phyloP scores from a whole-genome alignment of 2,113 vertebrate species.

The Paramormyrops kingsleyae region DNA sequence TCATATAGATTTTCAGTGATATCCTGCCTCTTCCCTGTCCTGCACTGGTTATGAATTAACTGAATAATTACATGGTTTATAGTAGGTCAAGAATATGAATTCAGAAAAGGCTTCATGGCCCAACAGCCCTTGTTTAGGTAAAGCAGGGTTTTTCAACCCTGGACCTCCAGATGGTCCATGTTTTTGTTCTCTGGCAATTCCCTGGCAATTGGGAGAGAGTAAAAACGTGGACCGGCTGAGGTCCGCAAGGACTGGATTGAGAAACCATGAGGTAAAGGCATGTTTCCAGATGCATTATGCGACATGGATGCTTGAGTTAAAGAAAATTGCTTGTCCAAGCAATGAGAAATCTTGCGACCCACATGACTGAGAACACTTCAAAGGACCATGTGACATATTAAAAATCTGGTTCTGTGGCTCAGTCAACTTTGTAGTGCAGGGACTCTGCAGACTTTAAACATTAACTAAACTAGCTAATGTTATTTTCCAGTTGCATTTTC shows the following conservation, averaged over 20 bases:
- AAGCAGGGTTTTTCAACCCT: too few species aligned
- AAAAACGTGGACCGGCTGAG: too few species aligned
- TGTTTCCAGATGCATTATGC: background rate
- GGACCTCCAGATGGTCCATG: too few species aligned
- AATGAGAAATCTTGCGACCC: background rate
- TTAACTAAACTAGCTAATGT: background rate
- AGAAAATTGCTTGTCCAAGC: background rate
- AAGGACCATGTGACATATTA: background rate
- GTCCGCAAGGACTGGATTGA: too few species aligned
- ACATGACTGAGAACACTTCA: background rate
- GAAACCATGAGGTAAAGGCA: background rate
- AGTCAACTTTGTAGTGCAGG: background rate
- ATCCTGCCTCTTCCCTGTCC: background rate
- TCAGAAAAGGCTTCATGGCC: background rate
- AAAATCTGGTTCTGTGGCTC: background rate
- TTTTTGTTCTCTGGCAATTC: too few species aligned
- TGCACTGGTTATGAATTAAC: background rate
- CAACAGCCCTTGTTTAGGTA: background rate
- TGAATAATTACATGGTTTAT: background rate
- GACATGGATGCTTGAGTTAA: background rate
- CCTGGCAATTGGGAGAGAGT: too few species aligned
- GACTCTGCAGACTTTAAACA: background rate
- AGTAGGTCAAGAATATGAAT: background rate
- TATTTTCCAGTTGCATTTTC: background rate
- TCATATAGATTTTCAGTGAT: background rate